phyloP scores from a whole-genome alignment of 2,113 vertebrate species.

The Colius striatus region DNA sequence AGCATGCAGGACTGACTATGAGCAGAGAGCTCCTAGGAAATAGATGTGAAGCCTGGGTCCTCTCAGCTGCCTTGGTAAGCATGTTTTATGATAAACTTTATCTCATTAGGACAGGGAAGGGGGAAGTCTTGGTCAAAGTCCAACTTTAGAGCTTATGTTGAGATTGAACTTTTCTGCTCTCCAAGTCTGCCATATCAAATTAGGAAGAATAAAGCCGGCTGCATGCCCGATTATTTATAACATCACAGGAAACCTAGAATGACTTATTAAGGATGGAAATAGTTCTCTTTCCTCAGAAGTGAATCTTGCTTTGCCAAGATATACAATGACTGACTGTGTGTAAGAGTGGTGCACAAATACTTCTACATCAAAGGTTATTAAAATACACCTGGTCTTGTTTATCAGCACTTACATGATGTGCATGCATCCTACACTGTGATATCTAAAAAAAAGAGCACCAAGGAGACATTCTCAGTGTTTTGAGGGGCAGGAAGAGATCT shows the following conservation, averaged over 20 bases:
- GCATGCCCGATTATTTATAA: conserved; percentile 80
- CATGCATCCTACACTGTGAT: background rate
- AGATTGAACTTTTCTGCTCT: conserved; percentile 70
- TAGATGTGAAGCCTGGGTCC: conserved; percentile 53
- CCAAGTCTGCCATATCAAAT: conserved; percentile 78
- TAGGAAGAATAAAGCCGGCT: conserved; percentile 78
- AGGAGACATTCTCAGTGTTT: background rate
- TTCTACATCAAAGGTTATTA: conserved; percentile 70
- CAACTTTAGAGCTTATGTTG: conserved; percentile 69
- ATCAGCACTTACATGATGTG: conserved; percentile 29
- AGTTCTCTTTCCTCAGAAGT: conserved; percentile 75
- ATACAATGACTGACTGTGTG: conserved; percentile 72
- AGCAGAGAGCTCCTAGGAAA: conserved; percentile 54
- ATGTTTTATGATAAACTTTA: conserved; percentile 70
- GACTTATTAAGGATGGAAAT: conserved; percentile 82
- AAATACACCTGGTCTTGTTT: conserved; percentile 73
- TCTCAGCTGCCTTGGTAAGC: conserved; percentile 55
- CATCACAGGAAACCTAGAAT: conserved; percentile 81
- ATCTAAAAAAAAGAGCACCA: background rate
- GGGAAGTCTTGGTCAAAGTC: conserved; percentile 63
- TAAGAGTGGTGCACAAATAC: conserved; percentile 59
- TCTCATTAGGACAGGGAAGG: conserved; percentile 58
- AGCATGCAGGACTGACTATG: background rate
- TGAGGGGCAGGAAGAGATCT: background rate
- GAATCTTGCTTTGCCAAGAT: conserved; percentile 75